A percentile compares a stretch with the other conserved stretches of the same genome.
Evolutionary conservation across 2,113 vertebrate genomes (phyloP).

Genomic region (Canis aureus): DNA sequence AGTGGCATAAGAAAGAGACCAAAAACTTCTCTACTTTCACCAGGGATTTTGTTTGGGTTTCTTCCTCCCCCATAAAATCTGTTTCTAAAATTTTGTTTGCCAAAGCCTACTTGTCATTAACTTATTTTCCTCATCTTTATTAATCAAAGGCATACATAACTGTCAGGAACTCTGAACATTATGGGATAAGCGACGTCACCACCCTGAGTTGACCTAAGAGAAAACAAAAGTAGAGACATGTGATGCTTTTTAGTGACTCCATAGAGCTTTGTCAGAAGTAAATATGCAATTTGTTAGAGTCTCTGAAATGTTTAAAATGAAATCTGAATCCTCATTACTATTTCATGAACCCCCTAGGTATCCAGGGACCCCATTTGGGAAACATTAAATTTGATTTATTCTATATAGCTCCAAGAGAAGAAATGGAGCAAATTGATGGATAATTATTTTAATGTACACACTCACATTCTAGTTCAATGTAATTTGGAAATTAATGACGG

Average conservation of each 20-base stretch:
- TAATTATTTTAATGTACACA: constrained; percentile 30
- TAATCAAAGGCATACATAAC: not conserved
- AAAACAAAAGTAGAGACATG: not conserved
- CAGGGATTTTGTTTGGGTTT: not conserved
- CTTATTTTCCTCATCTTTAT: not conserved
- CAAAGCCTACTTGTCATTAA: not conserved
- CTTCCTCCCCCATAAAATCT: not conserved
- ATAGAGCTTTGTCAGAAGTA: constrained; percentile 8
- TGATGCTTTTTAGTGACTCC: not conserved
- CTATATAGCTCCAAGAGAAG: constrained; percentile 34
- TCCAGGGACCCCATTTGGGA: constrained; percentile 50
- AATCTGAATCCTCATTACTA: constrained; percentile 51
- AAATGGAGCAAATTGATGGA: not conserved
- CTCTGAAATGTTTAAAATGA: constrained; percentile 48
- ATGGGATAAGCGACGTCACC: not conserved
- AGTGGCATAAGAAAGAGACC: not conserved
- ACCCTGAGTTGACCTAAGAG: constrained; percentile 4
- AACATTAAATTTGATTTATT: constrained; percentile 57
- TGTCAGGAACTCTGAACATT: not conserved
- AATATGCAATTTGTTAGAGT: constrained; percentile 28
- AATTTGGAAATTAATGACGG: constrained; percentile 11
- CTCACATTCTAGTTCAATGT: not conserved
- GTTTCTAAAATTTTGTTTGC: not conserved
- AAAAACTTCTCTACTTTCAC: not conserved
- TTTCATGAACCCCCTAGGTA: constrained; percentile 10